These are phyloP conservation scores for Ambastaia sidthimunki DNA, from an alignment of 2,797 vertebrate species.

Conservation along the genomic window DNA sequence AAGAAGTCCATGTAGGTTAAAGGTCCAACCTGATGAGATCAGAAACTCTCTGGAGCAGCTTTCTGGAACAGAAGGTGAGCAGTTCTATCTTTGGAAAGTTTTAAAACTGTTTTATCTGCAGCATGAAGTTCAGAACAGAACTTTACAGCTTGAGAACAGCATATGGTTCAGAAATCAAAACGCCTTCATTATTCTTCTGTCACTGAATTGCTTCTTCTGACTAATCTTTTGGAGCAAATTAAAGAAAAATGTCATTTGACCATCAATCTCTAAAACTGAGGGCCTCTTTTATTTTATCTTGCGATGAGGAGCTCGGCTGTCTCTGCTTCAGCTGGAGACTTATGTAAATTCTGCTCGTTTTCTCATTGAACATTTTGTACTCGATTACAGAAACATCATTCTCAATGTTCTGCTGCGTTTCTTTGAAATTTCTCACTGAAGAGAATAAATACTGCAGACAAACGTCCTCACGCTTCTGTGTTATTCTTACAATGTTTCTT, in stretches of 20 bases:
- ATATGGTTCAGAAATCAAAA: not conserved
- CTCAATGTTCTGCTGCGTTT: not conserved
- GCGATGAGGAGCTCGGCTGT: not conserved
- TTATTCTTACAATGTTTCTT: not conserved
- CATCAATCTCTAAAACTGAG: constrained; percentile 22
- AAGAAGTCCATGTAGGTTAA: not conserved
- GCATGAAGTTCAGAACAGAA: not conserved
- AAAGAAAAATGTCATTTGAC: constrained; percentile 22
- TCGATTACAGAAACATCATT: not conserved
- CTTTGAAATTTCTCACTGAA: not conserved
- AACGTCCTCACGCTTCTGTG: not conserved
- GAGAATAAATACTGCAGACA: not conserved
- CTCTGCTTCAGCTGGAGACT: not conserved
- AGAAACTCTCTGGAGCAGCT: not conserved
- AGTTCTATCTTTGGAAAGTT: not conserved
- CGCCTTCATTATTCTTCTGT: constrained; percentile 12
- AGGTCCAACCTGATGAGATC: not conserved
- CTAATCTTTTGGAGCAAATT: constrained; percentile 22
- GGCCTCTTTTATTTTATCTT: not conserved
- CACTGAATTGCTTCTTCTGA: constrained; percentile 18
- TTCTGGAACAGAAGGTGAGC: not conserved
- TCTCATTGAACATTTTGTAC: not conserved
- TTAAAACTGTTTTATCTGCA: not conserved
- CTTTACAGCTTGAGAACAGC: not conserved
- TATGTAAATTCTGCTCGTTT: not conserved